Evolutionary conservation across 1,140 invertebrate species (phyloP).

Genomic region (Augochlora pura): DNA sequence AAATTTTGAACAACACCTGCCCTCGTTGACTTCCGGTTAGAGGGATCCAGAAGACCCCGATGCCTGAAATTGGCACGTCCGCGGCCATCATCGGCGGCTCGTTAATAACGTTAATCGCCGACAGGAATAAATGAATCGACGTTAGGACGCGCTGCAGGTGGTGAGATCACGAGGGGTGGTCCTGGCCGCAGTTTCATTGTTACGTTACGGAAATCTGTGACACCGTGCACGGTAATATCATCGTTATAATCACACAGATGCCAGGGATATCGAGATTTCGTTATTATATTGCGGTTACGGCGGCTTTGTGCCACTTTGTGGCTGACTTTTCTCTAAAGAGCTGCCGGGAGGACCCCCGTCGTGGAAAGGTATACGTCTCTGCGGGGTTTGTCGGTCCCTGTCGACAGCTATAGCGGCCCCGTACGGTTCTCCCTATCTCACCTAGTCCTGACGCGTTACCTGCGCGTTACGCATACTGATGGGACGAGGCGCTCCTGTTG

Average conservation of each 20-base stretch:
- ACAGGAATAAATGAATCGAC: conserved; percentile 1
- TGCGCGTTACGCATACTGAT: not conserved
- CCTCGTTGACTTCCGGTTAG: not conserved
- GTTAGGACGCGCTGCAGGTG: conserved; percentile 33
- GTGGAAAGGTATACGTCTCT: conserved; percentile 29
- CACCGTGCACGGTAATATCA: conserved; percentile 52
- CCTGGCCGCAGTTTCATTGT: conserved; percentile 31
- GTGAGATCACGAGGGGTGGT: conserved; percentile 50
- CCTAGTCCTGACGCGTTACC: not conserved
- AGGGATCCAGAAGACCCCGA: not conserved
- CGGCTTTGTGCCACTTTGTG: conserved; percentile 33
- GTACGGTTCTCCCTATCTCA: not conserved
- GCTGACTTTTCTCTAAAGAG: conserved; percentile 9
- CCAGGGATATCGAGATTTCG: conserved; percentile 15
- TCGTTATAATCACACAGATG: conserved; percentile 58
- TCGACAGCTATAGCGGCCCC: conserved; percentile 53
- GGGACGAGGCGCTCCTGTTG: no score
- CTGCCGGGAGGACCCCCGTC: conserved; percentile 26
- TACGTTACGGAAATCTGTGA: conserved; percentile 23
- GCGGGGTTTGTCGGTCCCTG: conserved; percentile 45
- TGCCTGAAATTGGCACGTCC: not conserved
- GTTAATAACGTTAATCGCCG: conserved; percentile 9
- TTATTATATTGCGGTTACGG: conserved; percentile 52
- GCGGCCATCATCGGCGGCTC: not conserved
- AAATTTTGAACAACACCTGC: no score